Evolutionary conservation across 1,140 invertebrate species (phyloP), one percentile per base, ranked within the genome.

Genomic region (Heliconius congener): DNA sequence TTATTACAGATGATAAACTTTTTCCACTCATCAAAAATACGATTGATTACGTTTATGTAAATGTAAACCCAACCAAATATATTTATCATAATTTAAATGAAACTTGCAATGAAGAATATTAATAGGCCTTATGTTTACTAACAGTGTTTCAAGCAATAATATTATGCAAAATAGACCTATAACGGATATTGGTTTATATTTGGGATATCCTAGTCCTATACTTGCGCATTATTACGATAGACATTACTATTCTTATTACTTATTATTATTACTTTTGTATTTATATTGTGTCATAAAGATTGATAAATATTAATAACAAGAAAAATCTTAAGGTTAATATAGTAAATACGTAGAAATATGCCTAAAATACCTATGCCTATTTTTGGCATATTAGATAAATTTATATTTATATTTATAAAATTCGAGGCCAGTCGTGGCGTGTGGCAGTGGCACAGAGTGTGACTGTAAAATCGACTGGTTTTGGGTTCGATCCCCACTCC

Each of bases 101-200:
- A 27, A 60, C 52, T 19, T 8, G 9, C n/a, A 23, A 60, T 60
- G n/a, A 11, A 27, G 57, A 60, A 60, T 60, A 73, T 42, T 73
- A 46, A 73, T 73, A 73, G n/a, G 37, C 16, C 37, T 46, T 73
- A 73, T 73, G 37, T 73, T 73, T 73, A 73, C 37, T 73, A 27
- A 73, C 71, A 73, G 23, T 60, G 57, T 60, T 60, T 60, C n/a
- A 60, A 60, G n/a, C 57, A 23, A 60, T 27, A 60, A 60, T 60
- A 27, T 9, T 60, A 60, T 60, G 57, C 57, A 60, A 60, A 60
- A 60, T 23, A 60, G 57, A n/a, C 1, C n/a, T 60, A 23, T 3
- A 60, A 60, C 57, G 42, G 42, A 13, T 46, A 46, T 46, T 46
- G 57, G 23, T n/a, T 55, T 55, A 60, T 60, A 60, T 23, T 60